These are phyloP conservation scores for Pongo abelii DNA, from an alignment of 2,113 vertebrate genomes.

Conservation along the genomic window DNA sequence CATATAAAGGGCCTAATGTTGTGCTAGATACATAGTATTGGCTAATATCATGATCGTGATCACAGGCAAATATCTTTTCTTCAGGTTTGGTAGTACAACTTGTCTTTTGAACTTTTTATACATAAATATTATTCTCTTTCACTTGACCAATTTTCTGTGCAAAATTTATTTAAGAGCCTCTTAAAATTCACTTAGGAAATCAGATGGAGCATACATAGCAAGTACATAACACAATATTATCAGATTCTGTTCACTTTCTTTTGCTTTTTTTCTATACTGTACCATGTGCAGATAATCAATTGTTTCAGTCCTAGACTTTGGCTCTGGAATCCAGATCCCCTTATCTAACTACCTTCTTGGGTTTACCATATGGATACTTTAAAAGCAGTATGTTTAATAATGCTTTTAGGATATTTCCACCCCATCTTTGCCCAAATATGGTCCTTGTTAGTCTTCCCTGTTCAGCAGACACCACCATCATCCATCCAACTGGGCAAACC, in stretches of 20 bases:
- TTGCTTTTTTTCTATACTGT: neutral
- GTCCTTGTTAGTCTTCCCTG: neutral
- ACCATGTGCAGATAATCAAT: neutral
- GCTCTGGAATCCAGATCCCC: neutral
- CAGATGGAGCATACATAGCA: neutral
- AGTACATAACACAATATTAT: neutral
- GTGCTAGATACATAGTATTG: neutral
- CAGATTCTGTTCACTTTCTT: neutral
- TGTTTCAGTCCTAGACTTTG: neutral
- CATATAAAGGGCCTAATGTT: neutral
- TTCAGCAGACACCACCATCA: neutral
- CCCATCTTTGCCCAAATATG: neutral
- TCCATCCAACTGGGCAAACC: neutral
- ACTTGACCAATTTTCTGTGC: neutral
- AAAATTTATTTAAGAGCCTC: neutral
- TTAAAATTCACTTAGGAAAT: slow-evolving; percentile 14
- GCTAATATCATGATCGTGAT: neutral
- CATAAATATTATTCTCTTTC: neutral
- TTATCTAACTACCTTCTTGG: neutral
- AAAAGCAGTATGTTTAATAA: neutral
- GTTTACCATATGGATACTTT: neutral
- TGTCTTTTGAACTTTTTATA: neutral
- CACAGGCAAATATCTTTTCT: neutral
- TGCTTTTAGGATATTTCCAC: neutral
- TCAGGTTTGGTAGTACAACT: neutral